Percentiles rank a stretch among this genome's conserved stretches.
These are phyloP conservation scores for Bombus cullumanus DNA, from an alignment of 1,140 invertebrate genomes.

Conservation along the genomic window DNA sequence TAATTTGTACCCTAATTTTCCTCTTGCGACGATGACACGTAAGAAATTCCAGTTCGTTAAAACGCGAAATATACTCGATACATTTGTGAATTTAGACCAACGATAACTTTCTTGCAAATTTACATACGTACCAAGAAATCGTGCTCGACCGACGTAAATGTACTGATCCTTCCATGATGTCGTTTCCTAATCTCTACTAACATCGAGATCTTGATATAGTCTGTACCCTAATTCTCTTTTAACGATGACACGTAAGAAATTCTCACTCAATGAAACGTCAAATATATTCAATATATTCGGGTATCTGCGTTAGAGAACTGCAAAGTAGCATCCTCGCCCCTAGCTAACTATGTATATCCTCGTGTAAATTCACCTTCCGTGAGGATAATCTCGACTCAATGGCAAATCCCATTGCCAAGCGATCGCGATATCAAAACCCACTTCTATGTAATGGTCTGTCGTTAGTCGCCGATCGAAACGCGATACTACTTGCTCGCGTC, in stretches of 20 bases:
- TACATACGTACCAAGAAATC: no score
- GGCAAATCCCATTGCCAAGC: conserved; percentile 63
- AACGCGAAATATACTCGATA: no score
- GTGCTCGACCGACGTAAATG: no score
- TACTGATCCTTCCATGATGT: no score
- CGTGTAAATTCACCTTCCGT: conserved; percentile 68
- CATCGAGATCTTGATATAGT: not conserved
- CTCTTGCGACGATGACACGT: no score
- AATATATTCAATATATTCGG: conserved; percentile 49
- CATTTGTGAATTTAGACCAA: no score
- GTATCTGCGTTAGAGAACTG: no score
- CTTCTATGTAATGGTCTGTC: conserved; percentile 60
- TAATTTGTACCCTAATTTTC: no score
- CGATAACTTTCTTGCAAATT: no score
- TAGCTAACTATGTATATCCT: conserved; percentile 61
- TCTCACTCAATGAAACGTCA: conserved; percentile 38
- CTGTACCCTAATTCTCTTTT: not conserved
- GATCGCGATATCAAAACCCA: conserved; percentile 62
- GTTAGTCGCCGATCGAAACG: conserved; percentile 44
- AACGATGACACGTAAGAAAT: not conserved
- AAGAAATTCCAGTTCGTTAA: no score
- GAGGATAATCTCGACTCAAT: conserved; percentile 62
- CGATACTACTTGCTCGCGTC: conserved; percentile 12
- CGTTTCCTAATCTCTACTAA: not conserved
- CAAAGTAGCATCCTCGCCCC: not conserved